Percentiles rank a stretch among this genome's conserved stretches.
These are phyloP conservation scores for Oscheius sp. DNA, from an alignment of 1,140 invertebrate genomes.

Conservation along the genomic window DNA sequence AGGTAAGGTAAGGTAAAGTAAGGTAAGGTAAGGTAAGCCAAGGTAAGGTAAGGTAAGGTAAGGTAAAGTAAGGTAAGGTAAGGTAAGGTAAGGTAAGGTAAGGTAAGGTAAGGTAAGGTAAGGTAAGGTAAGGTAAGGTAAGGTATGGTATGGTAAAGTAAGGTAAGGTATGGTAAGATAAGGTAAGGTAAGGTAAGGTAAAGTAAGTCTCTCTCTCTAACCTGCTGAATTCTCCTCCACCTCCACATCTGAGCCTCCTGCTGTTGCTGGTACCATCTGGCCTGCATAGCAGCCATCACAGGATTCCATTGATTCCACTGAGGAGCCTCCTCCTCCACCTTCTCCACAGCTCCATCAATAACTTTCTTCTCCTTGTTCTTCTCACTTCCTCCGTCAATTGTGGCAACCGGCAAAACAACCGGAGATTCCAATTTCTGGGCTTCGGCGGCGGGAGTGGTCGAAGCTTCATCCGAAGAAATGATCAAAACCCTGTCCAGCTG, in stretches of 20 bases:
- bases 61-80: too few species aligned
- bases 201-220: too few species aligned
- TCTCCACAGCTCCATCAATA: constrained; percentile 11
- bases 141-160: too few species aligned
- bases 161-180: too few species aligned
- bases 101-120: too few species aligned
- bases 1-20: too few species aligned
- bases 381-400: constrained; percentile 16
- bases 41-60: too few species aligned
- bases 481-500: background rate
- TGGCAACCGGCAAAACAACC: constrained; percentile 6
- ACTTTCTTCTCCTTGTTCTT: constrained; percentile 9
- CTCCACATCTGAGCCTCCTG: constrained; percentile 17
- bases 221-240: constrained; percentile 13
- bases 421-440: background rate
- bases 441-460: background rate
- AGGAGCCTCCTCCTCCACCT: constrained; percentile 14
- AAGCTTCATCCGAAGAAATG: background rate
- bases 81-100: too few species aligned
- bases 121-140: too few species aligned
- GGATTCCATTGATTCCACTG: background rate
- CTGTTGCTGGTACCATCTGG: constrained; percentile 11
- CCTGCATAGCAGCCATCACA: background rate
- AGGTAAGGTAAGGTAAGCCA: too few species aligned
- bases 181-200: too few species aligned